Evolutionary conservation across 2,113 vertebrate genomes (phyloP), one percentile per base, ranked within the genome.

Genomic region (Pedetes capensis): DNA sequence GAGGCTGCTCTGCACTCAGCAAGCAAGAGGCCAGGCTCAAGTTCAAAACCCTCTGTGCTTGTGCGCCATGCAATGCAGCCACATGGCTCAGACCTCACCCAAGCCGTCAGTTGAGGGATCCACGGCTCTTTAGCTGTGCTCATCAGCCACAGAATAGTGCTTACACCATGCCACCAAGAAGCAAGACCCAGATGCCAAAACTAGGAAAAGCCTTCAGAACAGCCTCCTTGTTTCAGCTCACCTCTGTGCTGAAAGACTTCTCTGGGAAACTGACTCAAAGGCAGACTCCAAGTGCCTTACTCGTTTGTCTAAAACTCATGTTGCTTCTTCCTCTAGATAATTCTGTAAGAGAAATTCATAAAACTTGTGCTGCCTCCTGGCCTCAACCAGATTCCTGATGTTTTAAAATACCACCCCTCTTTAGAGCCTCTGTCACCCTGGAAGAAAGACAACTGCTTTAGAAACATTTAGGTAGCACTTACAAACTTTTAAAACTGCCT

Each of bases 1-100:
- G 78, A 92, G 79, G 85, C 88, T 75, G 29, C 63, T 39, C 27
- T 63, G 79, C 91, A 59, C 92, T 44, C 81, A 85, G 88, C 72
- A 61, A 64, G 91, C 82, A 34, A 95, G 92, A 87, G 76, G 93
- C 39, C n/a, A 64, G 89, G 89, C 82, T 94, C 75, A 55, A 5
- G 16, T 55, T 53, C 59, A 72, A 27, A 92, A 9, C 91, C 44
- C 25, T 14, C 71, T 0, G 0, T 27, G 82, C 0, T 2, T 9
- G 76, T 37, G 12, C 34, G 13, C 66, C 42, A n/a, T n/a, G n/a
- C n/a, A n/a, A n/a, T n/a, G n/a, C n/a, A n/a, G n/a, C n/a, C n/a
- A n/a, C 47, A 14, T 55, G 34, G 39, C 74, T 69, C 25, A 39
- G 20, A 23, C 6, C 87, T 39, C 2, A 1, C 11, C n/a, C n/a